Base-by-base conservation (phyloP, 2,113 vertebrate genomes). In the Chaenogobius annularis region DNA sequence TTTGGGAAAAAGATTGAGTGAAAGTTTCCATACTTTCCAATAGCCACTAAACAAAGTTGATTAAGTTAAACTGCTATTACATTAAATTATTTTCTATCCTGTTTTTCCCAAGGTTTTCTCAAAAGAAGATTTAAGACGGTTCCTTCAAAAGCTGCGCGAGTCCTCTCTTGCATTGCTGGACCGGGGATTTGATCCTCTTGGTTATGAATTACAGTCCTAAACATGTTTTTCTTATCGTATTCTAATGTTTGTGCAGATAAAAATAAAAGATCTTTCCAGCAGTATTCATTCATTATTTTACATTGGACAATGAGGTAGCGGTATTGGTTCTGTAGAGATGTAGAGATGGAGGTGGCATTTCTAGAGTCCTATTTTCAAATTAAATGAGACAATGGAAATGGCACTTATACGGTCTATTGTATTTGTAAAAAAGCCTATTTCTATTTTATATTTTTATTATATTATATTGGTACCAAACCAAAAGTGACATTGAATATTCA, bases 91-190 rank as follows among this genome's bases (percentile, higher is more conserved):
- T 73, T 10, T 56, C 40, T 40, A 8, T 20, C 40, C 69, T 64
- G 2, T 66, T 47, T 43, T 66, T 50, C 8, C n/a, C 69, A 87
- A 98, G 97, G 96, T 98, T n/a, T 98, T 98, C 93, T 94, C 95
- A 48, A 97, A 97, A 85, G 94, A 96, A 68, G 96, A 98, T 85
- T 85, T 97, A 64, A 88, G 86, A 68, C 95, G 94, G 66, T 91
- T 98, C 20, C 85, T 97, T 0, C 94, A 94, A 84, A 96, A 96
- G 77, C 69, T 96, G 75, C 92, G 95, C 74, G 96, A 97, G 77
- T 97, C 96, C 17, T 97, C 95, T 14, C 89, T 98, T 7, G 87
- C 94, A 86, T 92, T 98, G 72, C 84, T 98, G 77, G 96, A 98
- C 88, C 90, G 91, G 77, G 95, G 95, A 62, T 90, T 96, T 2